These are phyloP conservation scores for Sicus ferrugineus DNA, from an alignment of 2,888 invertebrate genomes.

Conservation along the genomic window DNA sequence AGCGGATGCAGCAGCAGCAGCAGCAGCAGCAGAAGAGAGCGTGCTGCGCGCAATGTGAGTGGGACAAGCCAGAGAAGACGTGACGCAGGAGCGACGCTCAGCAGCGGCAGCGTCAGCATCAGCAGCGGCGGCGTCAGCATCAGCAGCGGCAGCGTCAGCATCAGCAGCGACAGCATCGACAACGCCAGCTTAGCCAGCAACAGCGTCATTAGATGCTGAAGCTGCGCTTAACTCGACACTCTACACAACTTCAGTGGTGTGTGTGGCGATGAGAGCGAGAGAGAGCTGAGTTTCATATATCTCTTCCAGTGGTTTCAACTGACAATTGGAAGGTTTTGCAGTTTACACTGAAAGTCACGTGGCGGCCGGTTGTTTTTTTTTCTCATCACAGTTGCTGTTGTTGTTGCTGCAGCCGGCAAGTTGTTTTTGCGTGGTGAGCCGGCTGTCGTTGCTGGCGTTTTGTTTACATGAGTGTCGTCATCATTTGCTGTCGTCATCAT, in stretches of 20 bases:
- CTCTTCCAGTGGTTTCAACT: constrained; percentile 31
- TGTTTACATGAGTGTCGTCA: constrained; percentile 55
- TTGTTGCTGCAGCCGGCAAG: constrained; percentile 35
- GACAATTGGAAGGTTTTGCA: constrained; percentile 35
- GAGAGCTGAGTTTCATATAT: no score
- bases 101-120: not conserved
- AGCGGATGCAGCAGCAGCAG: not conserved
- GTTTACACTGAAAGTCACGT: constrained; percentile 34
- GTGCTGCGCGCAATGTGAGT: not conserved
- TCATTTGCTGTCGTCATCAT: constrained; percentile 45
- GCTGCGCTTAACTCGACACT: no score
- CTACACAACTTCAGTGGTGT: no score
- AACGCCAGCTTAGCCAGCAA: no score
- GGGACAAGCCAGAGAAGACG: not conserved
- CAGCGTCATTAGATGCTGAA: no score
- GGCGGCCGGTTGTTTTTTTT: constrained; percentile 21
- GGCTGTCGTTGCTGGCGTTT: constrained; percentile 31
- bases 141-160: no score
- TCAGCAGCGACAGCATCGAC: no score
- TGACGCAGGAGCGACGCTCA: not conserved
- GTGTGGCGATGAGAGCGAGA: not conserved
- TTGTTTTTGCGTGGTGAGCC: constrained; percentile 20
- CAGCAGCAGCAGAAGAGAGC: not conserved
- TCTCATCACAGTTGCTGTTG: not conserved
- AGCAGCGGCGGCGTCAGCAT: no score